These are phyloP conservation scores for Botia kubotai DNA, from an alignment of 2,797 vertebrate species.

Conservation along the genomic window DNA sequence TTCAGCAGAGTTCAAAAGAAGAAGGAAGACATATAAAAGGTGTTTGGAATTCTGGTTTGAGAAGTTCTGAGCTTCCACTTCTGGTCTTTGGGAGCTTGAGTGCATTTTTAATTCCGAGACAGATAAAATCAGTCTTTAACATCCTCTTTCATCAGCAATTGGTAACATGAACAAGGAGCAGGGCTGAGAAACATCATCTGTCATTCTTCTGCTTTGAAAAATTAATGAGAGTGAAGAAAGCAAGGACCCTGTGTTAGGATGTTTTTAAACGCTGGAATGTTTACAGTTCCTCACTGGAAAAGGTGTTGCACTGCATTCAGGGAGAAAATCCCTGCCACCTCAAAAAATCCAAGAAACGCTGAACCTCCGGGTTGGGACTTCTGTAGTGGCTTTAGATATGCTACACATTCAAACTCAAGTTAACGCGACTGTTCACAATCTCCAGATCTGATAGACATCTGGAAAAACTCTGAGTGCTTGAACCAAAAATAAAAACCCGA, in stretches of 20 bases:
- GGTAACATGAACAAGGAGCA: slow-evolving; percentile 30
- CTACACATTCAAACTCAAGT: not conserved
- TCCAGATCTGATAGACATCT: not conserved
- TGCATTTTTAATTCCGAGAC: slow-evolving; percentile 30
- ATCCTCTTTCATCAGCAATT: slow-evolving; percentile 47
- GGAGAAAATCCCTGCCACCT: not conserved
- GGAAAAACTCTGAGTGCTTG: not conserved
- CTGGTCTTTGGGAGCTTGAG: slow-evolving; percentile 12
- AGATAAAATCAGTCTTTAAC: slow-evolving; percentile 26
- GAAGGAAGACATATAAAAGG: slow-evolving; percentile 13
- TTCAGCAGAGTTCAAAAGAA: slow-evolving; percentile 9
- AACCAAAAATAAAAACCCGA: not conserved
- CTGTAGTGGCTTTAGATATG: not conserved
- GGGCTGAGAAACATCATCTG: slow-evolving; percentile 22
- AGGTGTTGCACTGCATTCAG: not conserved
- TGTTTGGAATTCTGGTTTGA: slow-evolving; percentile 26
- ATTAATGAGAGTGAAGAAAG: slow-evolving; percentile 37
- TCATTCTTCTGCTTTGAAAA: slow-evolving; percentile 21
- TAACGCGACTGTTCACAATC: not conserved
- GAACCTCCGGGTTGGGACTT: not conserved
- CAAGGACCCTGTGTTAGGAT: not conserved
- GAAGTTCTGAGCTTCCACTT: slow-evolving; percentile 9
- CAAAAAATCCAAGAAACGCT: not conserved
- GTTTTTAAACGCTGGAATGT: not conserved
- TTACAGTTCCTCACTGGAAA: slow-evolving; percentile 1